These are phyloP conservation scores for Junco hyemalis DNA, from an alignment of 2,113 vertebrate genomes.

Conservation along the genomic window DNA sequence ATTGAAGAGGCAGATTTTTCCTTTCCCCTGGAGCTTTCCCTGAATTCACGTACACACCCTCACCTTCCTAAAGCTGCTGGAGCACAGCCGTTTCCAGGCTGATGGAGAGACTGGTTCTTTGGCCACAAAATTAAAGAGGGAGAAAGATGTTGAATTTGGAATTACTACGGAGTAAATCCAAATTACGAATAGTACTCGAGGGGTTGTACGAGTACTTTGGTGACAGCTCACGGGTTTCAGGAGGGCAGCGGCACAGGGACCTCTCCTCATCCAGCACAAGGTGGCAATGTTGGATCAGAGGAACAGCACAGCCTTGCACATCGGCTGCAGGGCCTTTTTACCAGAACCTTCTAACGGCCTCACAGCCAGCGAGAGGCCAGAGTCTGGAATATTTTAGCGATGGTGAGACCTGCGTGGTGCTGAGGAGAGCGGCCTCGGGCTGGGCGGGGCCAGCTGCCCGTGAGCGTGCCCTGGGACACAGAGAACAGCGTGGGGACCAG, in stretches of 20 bases:
- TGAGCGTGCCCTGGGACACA: neutral
- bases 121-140: neutral
- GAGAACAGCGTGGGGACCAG: no score
- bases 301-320: neutral
- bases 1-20: neutral
- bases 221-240: accelerated
- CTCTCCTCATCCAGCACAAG: neutral
- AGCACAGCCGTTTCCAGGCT: neutral
- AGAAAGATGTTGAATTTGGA: no score
- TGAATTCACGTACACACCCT: neutral
- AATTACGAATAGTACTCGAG: accelerated
- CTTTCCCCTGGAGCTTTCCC: neutral
- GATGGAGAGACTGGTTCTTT: neutral
- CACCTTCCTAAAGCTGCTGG: neutral
- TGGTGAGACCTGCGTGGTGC: accelerated
- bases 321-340: neutral
- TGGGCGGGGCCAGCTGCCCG: neutral
- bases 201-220: accelerated
- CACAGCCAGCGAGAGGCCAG: neutral
- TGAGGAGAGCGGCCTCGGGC: neutral
- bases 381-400: neutral
- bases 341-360: constrained; percentile 20
- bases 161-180: neutral
- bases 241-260: neutral
- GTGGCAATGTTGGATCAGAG: neutral